Evolutionary conservation across 2,113 vertebrate genomes (phyloP).

Genomic region (Callocephalon fimbriatum): DNA sequence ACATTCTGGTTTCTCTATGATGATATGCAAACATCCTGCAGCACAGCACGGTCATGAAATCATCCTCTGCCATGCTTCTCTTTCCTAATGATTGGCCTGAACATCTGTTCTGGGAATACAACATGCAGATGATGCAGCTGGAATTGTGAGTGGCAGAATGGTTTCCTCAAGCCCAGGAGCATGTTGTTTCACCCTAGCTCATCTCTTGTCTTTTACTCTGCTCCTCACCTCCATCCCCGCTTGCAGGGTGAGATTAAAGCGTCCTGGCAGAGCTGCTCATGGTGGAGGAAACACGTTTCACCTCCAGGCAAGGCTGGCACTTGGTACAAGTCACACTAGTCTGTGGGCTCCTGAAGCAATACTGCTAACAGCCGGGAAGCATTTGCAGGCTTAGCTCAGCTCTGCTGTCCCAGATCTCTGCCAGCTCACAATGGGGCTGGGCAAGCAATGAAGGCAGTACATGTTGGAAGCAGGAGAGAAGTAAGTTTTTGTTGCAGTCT

Average conservation of each 20-base stretch:
- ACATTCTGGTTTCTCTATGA: neutral
- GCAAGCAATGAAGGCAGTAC: neutral
- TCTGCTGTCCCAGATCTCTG: neutral
- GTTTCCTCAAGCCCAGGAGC: neutral
- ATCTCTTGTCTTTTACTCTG: neutral
- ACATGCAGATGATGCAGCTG: slow-evolving; percentile 27
- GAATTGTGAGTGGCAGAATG: neutral
- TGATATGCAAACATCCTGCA: neutral
- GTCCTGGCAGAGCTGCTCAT: neutral
- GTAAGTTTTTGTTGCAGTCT: rapidly evolving
- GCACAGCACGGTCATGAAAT: neutral
- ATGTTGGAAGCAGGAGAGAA: neutral
- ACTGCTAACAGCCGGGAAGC: neutral
- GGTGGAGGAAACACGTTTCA: neutral
- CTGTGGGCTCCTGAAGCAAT: neutral
- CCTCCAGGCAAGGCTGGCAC: neutral
- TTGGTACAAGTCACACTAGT: neutral
- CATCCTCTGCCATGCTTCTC: neutral
- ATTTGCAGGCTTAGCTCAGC: neutral
- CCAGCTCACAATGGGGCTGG: neutral
- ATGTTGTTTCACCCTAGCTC: neutral
- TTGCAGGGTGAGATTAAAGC: neutral
- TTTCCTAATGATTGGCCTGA: neutral
- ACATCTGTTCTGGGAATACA: slow-evolving; percentile 28
- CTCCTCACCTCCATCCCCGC: neutral